Conservation (phyloP, 2,113 vertebrate species). For the Calyptommatus sinebrachiatus region DNA sequence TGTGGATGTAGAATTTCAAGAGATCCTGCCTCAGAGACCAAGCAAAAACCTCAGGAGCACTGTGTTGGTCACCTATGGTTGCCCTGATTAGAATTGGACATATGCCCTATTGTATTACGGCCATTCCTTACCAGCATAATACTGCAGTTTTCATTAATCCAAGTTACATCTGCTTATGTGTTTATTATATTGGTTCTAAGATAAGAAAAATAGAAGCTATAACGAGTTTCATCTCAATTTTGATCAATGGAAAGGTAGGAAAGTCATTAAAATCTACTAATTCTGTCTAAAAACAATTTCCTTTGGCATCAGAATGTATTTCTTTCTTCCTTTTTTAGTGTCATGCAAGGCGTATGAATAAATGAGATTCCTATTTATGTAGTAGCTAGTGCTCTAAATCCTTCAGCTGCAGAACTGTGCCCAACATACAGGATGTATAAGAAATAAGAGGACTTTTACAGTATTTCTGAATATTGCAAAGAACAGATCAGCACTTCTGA, state of each 20-base stretch:
- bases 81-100: background rate
- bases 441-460: constrained; percentile 19
- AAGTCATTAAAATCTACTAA: background rate
- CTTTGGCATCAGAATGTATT: constrained; percentile 18
- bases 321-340: background rate
- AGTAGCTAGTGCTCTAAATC: background rate
- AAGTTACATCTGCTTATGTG: background rate
- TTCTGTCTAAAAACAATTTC: background rate
- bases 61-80: too few relatives aligned
- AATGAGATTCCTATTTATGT: background rate
- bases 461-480: constrained; percentile 13
- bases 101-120: fast-evolving
- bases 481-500: constrained; percentile 22
- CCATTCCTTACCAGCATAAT: background rate
- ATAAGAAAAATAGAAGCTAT: background rate
- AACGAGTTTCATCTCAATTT: background rate
- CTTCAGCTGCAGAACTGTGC: background rate
- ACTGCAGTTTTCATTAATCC: background rate
- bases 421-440: background rate
- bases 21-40: too few relatives aligned
- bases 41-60: too few relatives aligned
- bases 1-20: too few relatives aligned
- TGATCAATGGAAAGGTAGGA: fast-evolving
- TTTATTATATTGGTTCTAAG: constrained; percentile 11
- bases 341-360: background rate